Evolutionary conservation across 2,888 invertebrate species (phyloP).

Genomic region (Apodemia duryi): DNA sequence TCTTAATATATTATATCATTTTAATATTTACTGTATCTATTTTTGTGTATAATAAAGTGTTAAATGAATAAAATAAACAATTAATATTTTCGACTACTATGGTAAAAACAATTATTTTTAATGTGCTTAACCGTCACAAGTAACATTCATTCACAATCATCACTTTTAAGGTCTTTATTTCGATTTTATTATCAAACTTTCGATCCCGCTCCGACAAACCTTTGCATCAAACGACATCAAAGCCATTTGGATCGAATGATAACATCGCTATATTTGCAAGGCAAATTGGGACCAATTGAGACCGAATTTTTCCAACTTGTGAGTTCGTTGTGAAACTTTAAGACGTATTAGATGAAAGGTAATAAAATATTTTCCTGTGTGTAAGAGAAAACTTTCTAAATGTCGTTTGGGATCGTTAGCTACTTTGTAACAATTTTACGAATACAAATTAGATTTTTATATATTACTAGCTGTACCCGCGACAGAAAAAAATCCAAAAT

Average conservation of each 20-base stretch:
- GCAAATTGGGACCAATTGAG: slow-evolving; percentile 10
- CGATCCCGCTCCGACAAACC: neutral
- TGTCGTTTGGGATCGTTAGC: neutral
- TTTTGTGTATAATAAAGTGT: too few relatives aligned
- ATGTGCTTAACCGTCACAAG: neutral
- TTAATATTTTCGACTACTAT: too few relatives aligned
- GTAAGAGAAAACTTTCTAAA: neutral
- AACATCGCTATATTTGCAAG: slow-evolving; percentile 4
- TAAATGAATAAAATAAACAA: too few relatives aligned
- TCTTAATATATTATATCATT: too few relatives aligned
- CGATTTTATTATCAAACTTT: neutral
- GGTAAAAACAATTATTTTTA: too few relatives aligned
- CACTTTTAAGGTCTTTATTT: neutral
- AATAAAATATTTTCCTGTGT: slow-evolving; percentile 1
- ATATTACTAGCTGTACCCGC: too few relatives aligned
- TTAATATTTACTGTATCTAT: too few relatives aligned
- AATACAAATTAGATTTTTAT: too few relatives aligned
- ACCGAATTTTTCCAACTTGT: slow-evolving; percentile 4
- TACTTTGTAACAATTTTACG: neutral
- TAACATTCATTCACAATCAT: neutral
- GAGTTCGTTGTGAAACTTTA: slow-evolving; percentile 2
- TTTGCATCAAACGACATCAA: slow-evolving; percentile 2
- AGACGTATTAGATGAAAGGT: neutral
- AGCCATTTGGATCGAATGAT: slow-evolving; percentile 8
- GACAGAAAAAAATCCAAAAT: too few relatives aligned